phyloP scores from a whole-genome alignment of 1,140 invertebrate species.

The Homarus americanus region DNA sequence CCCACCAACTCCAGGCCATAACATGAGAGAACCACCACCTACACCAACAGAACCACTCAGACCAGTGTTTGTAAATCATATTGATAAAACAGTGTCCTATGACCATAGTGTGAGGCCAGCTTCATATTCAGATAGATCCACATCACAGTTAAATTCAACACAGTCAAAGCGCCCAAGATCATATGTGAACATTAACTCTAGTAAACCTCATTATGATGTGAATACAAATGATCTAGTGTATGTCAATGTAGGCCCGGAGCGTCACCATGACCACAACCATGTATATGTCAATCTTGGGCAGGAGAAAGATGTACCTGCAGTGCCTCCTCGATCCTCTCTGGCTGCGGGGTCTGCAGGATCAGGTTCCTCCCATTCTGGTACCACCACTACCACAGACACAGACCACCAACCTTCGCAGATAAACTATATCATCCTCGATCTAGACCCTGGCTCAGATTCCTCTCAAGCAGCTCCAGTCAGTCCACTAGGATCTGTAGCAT shows the following conservation, averaged over 20 bases:
- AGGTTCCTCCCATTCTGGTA: slow-evolving; percentile 70
- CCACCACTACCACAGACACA: slow-evolving; percentile 73
- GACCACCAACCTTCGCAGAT: slow-evolving; percentile 78
- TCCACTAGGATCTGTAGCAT: slow-evolving; percentile 56
- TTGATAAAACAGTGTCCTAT: slow-evolving; percentile 67
- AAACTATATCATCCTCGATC: slow-evolving; percentile 88
- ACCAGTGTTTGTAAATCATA: slow-evolving; percentile 59
- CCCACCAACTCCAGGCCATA: slow-evolving; percentile 52
- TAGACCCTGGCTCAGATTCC: slow-evolving; percentile 79
- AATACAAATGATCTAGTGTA: slow-evolving; percentile 51
- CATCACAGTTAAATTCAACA: slow-evolving; percentile 26
- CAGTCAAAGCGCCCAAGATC: slow-evolving; percentile 31
- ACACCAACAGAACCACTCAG: slow-evolving; percentile 46
- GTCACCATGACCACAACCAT: slow-evolving; percentile 27
- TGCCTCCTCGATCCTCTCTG: slow-evolving; percentile 64
- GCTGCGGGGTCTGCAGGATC: slow-evolving; percentile 69
- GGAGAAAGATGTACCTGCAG: slow-evolving; percentile 66
- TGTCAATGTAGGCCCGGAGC: slow-evolving; percentile 67
- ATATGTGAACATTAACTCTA: slow-evolving; percentile 40
- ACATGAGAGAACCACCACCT: slow-evolving; percentile 51
- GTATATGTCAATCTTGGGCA: slow-evolving; percentile 65
- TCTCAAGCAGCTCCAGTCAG: slow-evolving; percentile 75
- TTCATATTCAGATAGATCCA: slow-evolving; percentile 31
- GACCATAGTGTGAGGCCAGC: slow-evolving; percentile 33
- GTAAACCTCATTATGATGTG: slow-evolving; percentile 19